Evolutionary conservation across 2,797 vertebrate species (phyloP).

Genomic region (Danio albolineatus): DNA sequence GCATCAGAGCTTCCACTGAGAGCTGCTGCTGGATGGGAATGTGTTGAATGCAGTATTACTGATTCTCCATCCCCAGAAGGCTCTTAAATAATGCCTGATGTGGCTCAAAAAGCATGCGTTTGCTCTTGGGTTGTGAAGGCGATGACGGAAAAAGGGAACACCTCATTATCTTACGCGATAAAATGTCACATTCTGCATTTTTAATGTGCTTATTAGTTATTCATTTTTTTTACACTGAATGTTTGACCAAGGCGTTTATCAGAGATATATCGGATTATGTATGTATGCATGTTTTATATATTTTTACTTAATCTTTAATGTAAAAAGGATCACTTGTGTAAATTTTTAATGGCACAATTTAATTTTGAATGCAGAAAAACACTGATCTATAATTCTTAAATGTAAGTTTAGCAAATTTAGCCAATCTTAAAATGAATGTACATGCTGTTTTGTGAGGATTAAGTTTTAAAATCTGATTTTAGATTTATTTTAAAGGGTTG

Average conservation of each 20-base stretch:
- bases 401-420: neutral
- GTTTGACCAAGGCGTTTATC: neutral
- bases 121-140: neutral
- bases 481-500: neutral
- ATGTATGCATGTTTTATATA: neutral
- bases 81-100: neutral
- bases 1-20: slow-evolving; percentile 52
- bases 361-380: neutral
- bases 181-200: neutral
- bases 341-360: neutral
- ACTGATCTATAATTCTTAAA: neutral
- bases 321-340: neutral
- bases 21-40: slow-evolving; percentile 19
- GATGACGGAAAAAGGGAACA: neutral
- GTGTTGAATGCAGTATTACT: slow-evolving; percentile 14
- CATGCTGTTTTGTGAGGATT: neutral
- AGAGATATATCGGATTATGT: neutral
- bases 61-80: slow-evolving; percentile 12
- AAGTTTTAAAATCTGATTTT: neutral
- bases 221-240: neutral
- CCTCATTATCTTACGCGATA: slow-evolving; percentile 13
- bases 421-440: neutral
- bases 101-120: slow-evolving; percentile 6
- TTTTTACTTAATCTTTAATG: neutral
- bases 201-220: neutral